Conservation (phyloP, 1,140 invertebrate genomes). For the Rhopalosiphum padi region DNA sequence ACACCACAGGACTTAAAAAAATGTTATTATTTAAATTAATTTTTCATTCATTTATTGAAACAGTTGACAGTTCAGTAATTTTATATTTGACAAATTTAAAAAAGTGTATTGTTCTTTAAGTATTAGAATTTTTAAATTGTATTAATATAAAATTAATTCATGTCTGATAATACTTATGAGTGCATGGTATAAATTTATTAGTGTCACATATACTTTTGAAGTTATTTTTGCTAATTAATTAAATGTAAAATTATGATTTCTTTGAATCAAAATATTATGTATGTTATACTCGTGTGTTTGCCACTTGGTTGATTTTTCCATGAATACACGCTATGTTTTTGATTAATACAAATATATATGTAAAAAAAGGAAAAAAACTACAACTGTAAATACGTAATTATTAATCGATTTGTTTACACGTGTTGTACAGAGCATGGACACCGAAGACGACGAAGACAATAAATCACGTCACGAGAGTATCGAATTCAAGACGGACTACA, state of each 20-base stretch:
- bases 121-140: not conserved
- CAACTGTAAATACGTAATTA: not conserved
- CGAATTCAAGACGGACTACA: not conserved
- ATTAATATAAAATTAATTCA: not conserved
- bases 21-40: not conserved
- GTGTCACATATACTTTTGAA: not conserved
- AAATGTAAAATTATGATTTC: not conserved
- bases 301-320: not conserved
- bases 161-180: not conserved
- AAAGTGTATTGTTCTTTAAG: not conserved
- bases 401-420: not conserved
- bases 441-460: slow-evolving; percentile 33
- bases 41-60: not conserved
- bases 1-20: not conserved
- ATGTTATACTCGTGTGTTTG: not conserved
- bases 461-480: not conserved
- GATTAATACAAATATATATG: not conserved
- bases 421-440: slow-evolving; percentile 13
- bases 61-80: not conserved
- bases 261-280: not conserved
- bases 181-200: not conserved
- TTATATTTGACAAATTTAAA: not conserved
- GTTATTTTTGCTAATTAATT: not conserved
- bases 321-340: not conserved
- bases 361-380: not conserved